These are phyloP conservation scores for Stenolophus ochropezus DNA, from an alignment of 2,888 invertebrate genomes.

Conservation along the genomic window DNA sequence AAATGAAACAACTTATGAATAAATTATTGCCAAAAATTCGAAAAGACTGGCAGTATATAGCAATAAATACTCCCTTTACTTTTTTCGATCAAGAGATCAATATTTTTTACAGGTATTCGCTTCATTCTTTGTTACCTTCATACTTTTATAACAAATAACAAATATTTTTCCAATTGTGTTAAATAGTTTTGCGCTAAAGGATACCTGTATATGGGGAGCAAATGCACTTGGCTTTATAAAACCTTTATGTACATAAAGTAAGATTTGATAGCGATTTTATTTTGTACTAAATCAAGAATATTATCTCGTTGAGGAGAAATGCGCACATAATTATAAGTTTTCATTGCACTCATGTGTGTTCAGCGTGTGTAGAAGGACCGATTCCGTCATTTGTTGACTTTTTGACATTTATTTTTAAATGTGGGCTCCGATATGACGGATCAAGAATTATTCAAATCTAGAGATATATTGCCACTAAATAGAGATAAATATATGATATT, in stretches of 20 bases:
- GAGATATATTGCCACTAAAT: slow-evolving; percentile 54
- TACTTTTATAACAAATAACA: slow-evolving; percentile 22
- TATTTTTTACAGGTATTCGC: slow-evolving; percentile 51
- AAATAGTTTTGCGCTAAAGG: slow-evolving; percentile 30
- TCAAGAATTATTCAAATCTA: slow-evolving; percentile 47
- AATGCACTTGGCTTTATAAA: slow-evolving; percentile 45
- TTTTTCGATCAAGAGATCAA: slow-evolving; percentile 16
- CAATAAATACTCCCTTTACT: slow-evolving; percentile 50
- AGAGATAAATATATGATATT: slow-evolving; percentile 42
- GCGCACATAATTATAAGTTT: slow-evolving; percentile 53
- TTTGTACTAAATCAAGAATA: slow-evolving; percentile 46
- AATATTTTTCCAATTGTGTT: slow-evolving; percentile 10
- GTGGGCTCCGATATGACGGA: slow-evolving; percentile 35
- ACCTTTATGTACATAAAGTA: slow-evolving; percentile 42
- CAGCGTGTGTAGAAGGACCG: slow-evolving; percentile 45
- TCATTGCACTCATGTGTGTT: slow-evolving; percentile 46
- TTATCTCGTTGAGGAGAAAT: slow-evolving; percentile 10
- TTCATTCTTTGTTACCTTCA: not conserved
- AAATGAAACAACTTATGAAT: slow-evolving; percentile 44
- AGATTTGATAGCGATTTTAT: slow-evolving; percentile 37
- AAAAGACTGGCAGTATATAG: slow-evolving; percentile 55
- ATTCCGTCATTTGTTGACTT: slow-evolving; percentile 36
- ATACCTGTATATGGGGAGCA: slow-evolving; percentile 56
- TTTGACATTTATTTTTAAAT: slow-evolving; percentile 51
- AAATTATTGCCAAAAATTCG: slow-evolving; percentile 41